A percentile compares a stretch with the other conserved stretches of the same genome.
phyloP scores from a whole-genome alignment of 2,113 vertebrate species.

The Cinclus mexicanus region DNA sequence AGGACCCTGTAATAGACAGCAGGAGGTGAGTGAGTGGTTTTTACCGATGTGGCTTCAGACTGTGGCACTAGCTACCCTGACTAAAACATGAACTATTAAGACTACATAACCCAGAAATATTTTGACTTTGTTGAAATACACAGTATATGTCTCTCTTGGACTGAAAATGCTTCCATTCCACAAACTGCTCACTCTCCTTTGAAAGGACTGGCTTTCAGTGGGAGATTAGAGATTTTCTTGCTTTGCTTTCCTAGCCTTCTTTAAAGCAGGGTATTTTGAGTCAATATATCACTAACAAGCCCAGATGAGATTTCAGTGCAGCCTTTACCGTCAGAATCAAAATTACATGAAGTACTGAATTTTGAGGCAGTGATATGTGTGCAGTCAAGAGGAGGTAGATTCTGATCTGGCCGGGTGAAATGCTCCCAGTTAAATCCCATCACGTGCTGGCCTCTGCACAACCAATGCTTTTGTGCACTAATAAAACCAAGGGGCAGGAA shows the following conservation, averaged over 20 bases:
- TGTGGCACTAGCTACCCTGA: background rate
- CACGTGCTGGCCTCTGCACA: background rate
- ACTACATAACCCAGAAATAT: background rate
- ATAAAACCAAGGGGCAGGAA: background rate
- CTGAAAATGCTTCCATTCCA: background rate
- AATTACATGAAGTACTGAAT: conserved; percentile 6
- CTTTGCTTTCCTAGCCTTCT: background rate
- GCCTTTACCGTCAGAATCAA: conserved; percentile 22
- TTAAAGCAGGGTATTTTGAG: background rate
- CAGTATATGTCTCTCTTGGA: background rate
- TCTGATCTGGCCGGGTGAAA: background rate
- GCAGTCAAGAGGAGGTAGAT: background rate
- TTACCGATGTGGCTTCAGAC: background rate
- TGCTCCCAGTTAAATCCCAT: background rate
- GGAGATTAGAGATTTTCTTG: background rate
- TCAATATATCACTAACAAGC: background rate
- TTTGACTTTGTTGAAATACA: background rate
- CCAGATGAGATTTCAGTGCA: conserved; percentile 29
- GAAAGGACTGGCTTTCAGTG: background rate
- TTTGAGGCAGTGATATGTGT: background rate
- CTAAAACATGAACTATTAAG: background rate
- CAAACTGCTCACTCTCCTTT: background rate
- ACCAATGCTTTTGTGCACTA: background rate
- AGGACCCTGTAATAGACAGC: background rate
- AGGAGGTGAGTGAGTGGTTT: background rate